Evolutionary conservation across 2,113 vertebrate genomes (phyloP).

Genomic region (Spermophilus dauricus): DNA sequence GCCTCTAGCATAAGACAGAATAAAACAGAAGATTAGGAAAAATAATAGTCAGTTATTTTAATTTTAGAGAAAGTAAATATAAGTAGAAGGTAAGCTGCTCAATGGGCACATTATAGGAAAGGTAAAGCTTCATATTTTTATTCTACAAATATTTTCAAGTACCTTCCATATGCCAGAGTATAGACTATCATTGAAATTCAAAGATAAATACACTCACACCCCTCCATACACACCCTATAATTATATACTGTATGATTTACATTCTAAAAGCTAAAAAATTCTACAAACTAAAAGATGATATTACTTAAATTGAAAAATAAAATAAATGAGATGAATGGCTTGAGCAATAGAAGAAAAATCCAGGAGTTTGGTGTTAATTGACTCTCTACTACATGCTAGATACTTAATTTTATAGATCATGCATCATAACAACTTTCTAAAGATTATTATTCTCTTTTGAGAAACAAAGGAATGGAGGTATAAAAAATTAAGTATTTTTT

Average conservation of each 20-base stretch:
- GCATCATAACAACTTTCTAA: background rate
- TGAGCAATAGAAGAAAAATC: background rate
- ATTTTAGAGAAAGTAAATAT: constrained; percentile 7
- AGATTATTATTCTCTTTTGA: background rate
- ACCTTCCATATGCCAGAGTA: background rate
- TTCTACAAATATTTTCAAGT: background rate
- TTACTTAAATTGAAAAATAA: background rate
- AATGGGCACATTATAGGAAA: background rate
- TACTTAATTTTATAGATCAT: background rate
- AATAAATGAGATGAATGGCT: background rate
- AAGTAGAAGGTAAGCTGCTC: background rate
- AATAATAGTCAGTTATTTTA: too few species aligned
- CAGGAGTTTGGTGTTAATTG: background rate
- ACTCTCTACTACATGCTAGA: background rate
- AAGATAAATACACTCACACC: background rate
- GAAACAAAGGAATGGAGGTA: background rate
- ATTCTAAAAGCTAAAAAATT: background rate
- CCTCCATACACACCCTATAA: background rate
- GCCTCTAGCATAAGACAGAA: too few species aligned
- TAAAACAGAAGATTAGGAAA: too few species aligned
- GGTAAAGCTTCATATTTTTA: background rate
- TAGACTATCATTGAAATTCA: background rate
- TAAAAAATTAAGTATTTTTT: constrained; percentile 22
- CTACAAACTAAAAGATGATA: background rate
- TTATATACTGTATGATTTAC: background rate